phyloP scores from a whole-genome alignment of 2,888 invertebrate genomes.

The Chrysopilus asiliformis region DNA sequence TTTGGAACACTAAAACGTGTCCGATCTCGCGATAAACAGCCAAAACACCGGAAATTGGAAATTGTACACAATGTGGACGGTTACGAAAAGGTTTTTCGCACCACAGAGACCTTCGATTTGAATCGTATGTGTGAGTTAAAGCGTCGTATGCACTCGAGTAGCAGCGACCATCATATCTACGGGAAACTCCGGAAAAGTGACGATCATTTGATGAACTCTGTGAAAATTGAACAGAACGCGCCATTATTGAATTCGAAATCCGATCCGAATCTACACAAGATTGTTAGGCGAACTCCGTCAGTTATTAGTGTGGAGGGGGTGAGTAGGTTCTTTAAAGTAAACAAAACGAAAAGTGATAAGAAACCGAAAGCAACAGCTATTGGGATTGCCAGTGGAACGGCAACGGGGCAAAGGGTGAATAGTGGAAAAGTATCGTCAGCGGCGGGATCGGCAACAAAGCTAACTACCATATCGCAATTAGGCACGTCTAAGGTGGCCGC shows the following conservation, averaged over 20 bases:
- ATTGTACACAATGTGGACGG: slow-evolving; percentile 33
- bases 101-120: slow-evolving; percentile 32
- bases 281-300: too few relatives aligned
- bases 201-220: slow-evolving; percentile 15
- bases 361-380: too few relatives aligned
- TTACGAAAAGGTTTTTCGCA: slow-evolving; percentile 27
- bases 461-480: slow-evolving; percentile 2
- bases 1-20: slow-evolving; percentile 11
- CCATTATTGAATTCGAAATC: slow-evolving; percentile 9
- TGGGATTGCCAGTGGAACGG: too few relatives aligned
- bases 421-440: background rate
- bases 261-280: slow-evolving; percentile 9
- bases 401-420: too few relatives aligned
- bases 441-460: background rate
- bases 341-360: too few relatives aligned
- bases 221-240: background rate
- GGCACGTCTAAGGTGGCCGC: slow-evolving; percentile 5
- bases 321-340: too few relatives aligned
- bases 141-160: background rate
- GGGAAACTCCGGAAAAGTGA: slow-evolving; percentile 21
- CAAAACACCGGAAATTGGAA: slow-evolving; percentile 19
- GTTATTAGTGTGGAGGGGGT: too few relatives aligned
- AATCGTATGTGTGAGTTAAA: slow-evolving; percentile 30
- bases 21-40: slow-evolving; percentile 8
- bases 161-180: slow-evolving; percentile 26